Percentiles rank a stretch among this genome's conserved stretches.
phyloP scores from a whole-genome alignment of 2,888 invertebrate species.

The Ecdyonurus torrentis region DNA sequence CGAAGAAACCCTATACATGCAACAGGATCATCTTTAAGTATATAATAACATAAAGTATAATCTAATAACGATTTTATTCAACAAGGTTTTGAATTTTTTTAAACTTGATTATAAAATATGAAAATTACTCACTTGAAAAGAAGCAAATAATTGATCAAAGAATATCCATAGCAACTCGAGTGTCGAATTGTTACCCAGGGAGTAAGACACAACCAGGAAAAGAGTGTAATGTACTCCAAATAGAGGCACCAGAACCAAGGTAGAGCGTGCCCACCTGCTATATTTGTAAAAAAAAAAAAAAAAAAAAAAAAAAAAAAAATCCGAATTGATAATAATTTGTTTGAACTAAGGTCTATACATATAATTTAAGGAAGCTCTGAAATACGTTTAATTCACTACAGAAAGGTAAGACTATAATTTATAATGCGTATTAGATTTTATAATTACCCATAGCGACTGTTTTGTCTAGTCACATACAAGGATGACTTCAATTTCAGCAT shows the following conservation, averaged over 20 bases:
- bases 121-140: conserved; percentile 37
- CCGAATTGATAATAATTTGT: no score
- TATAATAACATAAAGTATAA: neutral
- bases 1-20: conserved; percentile 40
- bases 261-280: conserved; percentile 43
- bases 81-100: neutral
- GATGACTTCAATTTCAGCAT: conserved; percentile 36
- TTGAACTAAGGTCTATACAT: no score
- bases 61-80: neutral
- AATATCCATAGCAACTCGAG: conserved; percentile 43
- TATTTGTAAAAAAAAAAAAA: no score
- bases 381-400: no score
- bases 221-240: conserved; percentile 47
- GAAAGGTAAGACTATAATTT: no score
- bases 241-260: conserved; percentile 42
- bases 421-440: no score
- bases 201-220: conserved; percentile 34
- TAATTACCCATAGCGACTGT: conserved; percentile 42
- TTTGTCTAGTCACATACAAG: conserved; percentile 36
- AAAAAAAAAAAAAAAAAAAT: no score
- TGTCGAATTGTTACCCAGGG: conserved; percentile 25
- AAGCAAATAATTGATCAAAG: conserved; percentile 44
- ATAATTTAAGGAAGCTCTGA: no score
- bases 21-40: neutral
- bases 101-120: neutral